A percentile compares a stretch with the other conserved stretches of the same genome.
phyloP scores from a whole-genome alignment of 2,113 vertebrate genomes.

The Mungos mungo region DNA sequence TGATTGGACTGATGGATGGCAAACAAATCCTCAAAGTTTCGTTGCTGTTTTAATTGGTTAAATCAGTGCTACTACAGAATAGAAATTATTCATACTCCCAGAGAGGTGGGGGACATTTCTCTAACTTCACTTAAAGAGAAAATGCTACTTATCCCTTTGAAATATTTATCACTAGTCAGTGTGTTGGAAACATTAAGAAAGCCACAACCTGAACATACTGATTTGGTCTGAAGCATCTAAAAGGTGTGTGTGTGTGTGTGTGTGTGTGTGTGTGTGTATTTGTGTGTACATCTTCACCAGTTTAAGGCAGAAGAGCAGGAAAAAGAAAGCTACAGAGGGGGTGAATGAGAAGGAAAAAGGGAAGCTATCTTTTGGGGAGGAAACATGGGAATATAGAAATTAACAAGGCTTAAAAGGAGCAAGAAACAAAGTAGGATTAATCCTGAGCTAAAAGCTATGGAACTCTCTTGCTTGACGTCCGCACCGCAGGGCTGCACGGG shows the following conservation, averaged over 20 bases:
- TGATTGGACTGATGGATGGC: rapidly evolving
- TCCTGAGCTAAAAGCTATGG: background rate
- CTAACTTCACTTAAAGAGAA: constrained; percentile 9
- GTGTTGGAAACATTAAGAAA: constrained; percentile 26
- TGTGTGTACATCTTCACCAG: background rate
- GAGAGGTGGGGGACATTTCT: background rate
- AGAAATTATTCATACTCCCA: constrained; percentile 22
- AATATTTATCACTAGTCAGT: constrained; percentile 47
- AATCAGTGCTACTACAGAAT: background rate
- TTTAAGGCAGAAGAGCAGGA: background rate
- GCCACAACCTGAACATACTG: background rate
- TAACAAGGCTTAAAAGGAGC: background rate
- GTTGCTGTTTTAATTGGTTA: background rate
- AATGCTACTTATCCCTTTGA: background rate
- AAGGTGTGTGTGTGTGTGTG: background rate
- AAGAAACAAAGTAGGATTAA: background rate
- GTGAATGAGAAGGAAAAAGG: background rate
- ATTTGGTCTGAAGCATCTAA: background rate
- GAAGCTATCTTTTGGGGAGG: background rate
- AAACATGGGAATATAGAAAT: background rate
- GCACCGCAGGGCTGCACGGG: background rate
- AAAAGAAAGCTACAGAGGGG: background rate
- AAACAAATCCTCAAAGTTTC: background rate
- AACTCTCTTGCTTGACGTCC: background rate
- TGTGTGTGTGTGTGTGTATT: background rate